Percentiles rank a stretch among this genome's conserved stretches.
phyloP scores from a whole-genome alignment of 2,113 vertebrate species.

The Gadus macrocephalus region DNA sequence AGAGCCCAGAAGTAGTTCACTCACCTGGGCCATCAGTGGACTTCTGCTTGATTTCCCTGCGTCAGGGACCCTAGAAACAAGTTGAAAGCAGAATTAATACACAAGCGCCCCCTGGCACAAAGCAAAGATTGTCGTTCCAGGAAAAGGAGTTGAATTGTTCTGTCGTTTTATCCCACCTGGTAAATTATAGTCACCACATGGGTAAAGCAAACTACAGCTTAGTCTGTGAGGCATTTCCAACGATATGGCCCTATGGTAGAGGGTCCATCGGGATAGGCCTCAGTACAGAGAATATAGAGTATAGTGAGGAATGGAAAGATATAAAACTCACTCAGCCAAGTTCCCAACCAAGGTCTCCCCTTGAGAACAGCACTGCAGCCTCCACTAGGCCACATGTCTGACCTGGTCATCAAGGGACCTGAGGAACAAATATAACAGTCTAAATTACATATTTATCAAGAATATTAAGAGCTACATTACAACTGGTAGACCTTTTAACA shows the following conservation, averaged over 20 bases:
- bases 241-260: slow-evolving; percentile 72
- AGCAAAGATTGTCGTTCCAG: neutral
- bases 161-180: slow-evolving; percentile 76
- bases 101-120: neutral
- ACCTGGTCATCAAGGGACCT: neutral
- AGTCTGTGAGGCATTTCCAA: slow-evolving; percentile 88
- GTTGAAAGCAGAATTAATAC: no score
- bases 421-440: neutral
- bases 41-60: neutral
- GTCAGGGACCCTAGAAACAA: neutral
- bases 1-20: neutral
- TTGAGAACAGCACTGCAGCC: neutral
- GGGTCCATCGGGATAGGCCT: slow-evolving; percentile 87
- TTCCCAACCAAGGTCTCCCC: neutral
- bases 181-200: slow-evolving; percentile 62
- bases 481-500: no score
- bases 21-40: neutral
- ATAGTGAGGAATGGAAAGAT: neutral
- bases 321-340: neutral
- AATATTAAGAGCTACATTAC: neutral
- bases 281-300: slow-evolving; percentile 18
- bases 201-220: slow-evolving; percentile 78
- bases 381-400: neutral
- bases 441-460: fast-evolving
- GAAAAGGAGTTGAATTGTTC: slow-evolving; percentile 54